Conservation (phyloP, 2,888 invertebrate genomes). For the Gibbula magus region DNA sequence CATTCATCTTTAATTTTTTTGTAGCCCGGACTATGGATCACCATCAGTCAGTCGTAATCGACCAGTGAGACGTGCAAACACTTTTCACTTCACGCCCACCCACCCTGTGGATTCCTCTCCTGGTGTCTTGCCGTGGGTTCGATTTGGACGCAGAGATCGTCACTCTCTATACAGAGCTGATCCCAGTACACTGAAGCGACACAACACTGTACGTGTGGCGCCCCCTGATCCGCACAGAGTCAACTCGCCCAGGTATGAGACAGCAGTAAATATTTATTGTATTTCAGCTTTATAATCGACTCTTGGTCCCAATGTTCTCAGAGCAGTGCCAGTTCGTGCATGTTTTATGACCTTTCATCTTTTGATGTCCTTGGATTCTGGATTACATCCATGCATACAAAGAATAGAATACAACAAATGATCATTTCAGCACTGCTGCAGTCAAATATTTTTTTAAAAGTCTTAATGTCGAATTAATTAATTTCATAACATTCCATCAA, state of each 20-base stretch:
- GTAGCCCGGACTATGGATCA: slow-evolving; percentile 17
- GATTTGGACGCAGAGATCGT: slow-evolving; percentile 45
- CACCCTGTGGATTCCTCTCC: slow-evolving; percentile 37
- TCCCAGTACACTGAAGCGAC: slow-evolving; percentile 47
- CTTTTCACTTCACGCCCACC: slow-evolving; percentile 28
- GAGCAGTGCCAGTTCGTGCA: no score
- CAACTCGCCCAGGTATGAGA: slow-evolving; percentile 49
- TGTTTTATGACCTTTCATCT: no score
- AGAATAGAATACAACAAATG: no score
- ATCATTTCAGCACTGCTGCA: no score
- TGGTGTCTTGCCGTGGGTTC: slow-evolving; percentile 54
- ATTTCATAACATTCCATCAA: no score
- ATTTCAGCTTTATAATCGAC: no score
- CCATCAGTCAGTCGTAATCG: neutral
- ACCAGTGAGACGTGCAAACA: slow-evolving; percentile 20
- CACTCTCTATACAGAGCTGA: slow-evolving; percentile 47
- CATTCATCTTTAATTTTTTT: neutral
- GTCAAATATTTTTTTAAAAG: no score
- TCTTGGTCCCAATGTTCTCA: no score
- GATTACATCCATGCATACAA: no score
- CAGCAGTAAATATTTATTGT: neutral
- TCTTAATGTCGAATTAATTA: no score
- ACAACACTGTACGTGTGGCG: slow-evolving; percentile 62
- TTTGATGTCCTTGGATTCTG: no score
- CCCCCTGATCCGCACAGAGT: slow-evolving; percentile 54